phyloP scores from a whole-genome alignment of 1,140 invertebrate genomes.

The Achatina immaculata region DNA sequence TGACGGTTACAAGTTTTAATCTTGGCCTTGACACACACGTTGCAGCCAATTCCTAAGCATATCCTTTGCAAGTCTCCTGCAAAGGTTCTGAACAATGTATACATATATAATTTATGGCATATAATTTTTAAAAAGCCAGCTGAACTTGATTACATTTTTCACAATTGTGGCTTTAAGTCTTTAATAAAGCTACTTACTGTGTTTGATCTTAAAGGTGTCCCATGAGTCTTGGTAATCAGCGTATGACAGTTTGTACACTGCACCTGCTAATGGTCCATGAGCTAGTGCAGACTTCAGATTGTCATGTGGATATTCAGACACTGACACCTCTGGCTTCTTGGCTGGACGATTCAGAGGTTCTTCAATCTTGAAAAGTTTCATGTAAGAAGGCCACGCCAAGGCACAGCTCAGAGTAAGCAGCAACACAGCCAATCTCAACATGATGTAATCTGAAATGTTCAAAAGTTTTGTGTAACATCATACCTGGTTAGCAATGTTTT shows the following conservation, averaged over 20 bases:
- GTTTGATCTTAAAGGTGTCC: conserved; percentile 45
- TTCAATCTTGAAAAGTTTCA: conserved; percentile 34
- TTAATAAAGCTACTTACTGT: conserved; percentile 40
- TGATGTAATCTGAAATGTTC: too few relatives aligned
- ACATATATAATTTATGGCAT: too few relatives aligned
- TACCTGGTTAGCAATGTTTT: too few relatives aligned
- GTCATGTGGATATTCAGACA: neutral
- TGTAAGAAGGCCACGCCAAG: conserved; percentile 20
- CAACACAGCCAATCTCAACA: neutral
- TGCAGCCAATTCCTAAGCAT: too few relatives aligned
- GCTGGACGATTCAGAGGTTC: neutral
- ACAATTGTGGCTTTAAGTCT: neutral
- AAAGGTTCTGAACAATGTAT: too few relatives aligned
- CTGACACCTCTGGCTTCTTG: neutral
- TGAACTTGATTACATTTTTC: too few relatives aligned
- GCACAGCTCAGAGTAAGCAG: conserved; percentile 7
- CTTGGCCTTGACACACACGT: too few relatives aligned
- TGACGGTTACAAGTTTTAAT: too few relatives aligned
- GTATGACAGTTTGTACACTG: conserved; percentile 38
- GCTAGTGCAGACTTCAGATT: neutral
- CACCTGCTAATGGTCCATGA: neutral
- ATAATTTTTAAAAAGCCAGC: too few relatives aligned
- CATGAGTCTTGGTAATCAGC: conserved; percentile 46
- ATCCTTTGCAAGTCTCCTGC: too few relatives aligned
- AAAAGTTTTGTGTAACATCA: too few relatives aligned